Evolutionary conservation across 2,888 invertebrate species (phyloP).

Genomic region (Branchipolynoe longqiensis): DNA sequence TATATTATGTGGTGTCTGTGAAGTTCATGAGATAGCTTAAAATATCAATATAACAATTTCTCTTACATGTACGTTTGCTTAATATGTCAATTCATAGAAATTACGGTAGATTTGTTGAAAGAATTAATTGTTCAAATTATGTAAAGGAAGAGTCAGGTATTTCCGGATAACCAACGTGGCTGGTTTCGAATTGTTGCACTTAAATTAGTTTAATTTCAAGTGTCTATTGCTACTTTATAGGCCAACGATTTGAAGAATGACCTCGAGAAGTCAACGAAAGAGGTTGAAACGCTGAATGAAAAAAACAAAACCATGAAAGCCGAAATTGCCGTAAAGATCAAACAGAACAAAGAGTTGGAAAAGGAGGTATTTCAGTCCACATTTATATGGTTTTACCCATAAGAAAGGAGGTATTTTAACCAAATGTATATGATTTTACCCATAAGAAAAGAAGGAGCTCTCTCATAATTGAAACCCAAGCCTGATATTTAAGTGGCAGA

Average conservation of each 20-base stretch:
- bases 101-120: neutral
- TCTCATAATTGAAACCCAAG: too few relatives aligned
- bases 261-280: neutral
- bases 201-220: neutral
- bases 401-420: too few relatives aligned
- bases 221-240: neutral
- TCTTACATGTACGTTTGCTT: neutral
- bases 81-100: too few relatives aligned
- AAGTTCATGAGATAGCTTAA: too few relatives aligned
- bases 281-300: neutral
- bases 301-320: constrained; percentile 63
- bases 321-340: constrained; percentile 65
- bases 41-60: neutral
- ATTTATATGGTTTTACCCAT: too few relatives aligned
- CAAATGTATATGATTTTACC: too few relatives aligned
- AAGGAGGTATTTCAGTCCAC: too few relatives aligned
- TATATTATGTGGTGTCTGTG: neutral
- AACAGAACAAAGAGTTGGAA: constrained; percentile 75
- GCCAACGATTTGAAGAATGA: neutral
- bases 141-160: neutral
- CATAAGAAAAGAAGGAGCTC: too few relatives aligned
- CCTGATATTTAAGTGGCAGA: too few relatives aligned
- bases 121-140: too few relatives aligned
- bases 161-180: neutral
- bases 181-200: neutral